Percentiles rank a stretch among this genome's conserved stretches.
Evolutionary conservation across 2,888 invertebrate genomes (phyloP).

Genomic region (Lissonota sp.): DNA sequence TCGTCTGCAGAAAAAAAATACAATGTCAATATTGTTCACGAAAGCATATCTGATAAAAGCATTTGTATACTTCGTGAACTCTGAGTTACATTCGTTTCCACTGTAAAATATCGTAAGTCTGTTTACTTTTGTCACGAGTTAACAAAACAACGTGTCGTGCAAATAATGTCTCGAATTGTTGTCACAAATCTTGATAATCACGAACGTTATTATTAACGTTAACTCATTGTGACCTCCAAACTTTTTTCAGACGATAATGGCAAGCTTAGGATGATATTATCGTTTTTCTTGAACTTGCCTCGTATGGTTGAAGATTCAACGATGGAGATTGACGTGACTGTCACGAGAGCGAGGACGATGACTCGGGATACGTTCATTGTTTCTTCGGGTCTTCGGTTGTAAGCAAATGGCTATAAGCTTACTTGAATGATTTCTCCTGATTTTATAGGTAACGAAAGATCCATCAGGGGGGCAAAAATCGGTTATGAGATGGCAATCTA

Average conservation of each 20-base stretch:
- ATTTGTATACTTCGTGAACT: no score
- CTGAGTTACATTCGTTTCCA: no score
- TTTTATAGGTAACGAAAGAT: slow-evolving; percentile 57
- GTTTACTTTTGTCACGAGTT: no score
- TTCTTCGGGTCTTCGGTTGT: slow-evolving; percentile 19
- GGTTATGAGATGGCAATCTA: neutral
- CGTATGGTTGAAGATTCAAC: slow-evolving; percentile 16
- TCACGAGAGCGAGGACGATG: slow-evolving; percentile 41
- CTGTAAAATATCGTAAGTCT: no score
- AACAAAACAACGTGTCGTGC: no score
- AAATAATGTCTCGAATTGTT: no score
- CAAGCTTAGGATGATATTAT: neutral
- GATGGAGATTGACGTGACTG: slow-evolving; percentile 18
- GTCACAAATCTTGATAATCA: no score
- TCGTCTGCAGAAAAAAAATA: slow-evolving; percentile 49
- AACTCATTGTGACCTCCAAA: no score
- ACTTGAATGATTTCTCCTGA: slow-evolving; percentile 28
- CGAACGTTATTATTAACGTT: no score
- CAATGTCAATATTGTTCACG: no score
- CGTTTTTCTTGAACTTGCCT: slow-evolving; percentile 34
- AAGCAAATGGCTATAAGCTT: slow-evolving; percentile 24
- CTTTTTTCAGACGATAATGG: no score
- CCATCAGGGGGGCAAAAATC: neutral
- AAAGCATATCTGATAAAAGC: no score
- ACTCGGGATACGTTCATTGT: slow-evolving; percentile 45